Conservation (phyloP, 2,888 invertebrate genomes). For the Epsilonema sp. region DNA sequence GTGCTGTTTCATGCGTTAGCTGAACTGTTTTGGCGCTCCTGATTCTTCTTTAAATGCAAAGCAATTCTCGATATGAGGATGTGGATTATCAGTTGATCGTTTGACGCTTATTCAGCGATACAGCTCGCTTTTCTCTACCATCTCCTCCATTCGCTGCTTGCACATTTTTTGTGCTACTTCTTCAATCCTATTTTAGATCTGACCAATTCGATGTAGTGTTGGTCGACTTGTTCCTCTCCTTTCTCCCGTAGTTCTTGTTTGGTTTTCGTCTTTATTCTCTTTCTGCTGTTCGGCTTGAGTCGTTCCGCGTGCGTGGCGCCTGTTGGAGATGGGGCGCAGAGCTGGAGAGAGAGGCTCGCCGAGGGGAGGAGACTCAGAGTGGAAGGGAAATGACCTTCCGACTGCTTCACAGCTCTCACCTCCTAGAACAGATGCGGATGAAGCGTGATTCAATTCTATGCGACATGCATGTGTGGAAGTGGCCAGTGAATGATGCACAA, state of each 20-base stretch:
- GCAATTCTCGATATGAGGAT: constrained; percentile 61
- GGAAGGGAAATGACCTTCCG: background rate
- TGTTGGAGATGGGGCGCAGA: constrained; percentile 59
- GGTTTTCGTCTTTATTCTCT: constrained; percentile 65
- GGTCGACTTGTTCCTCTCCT: constrained; percentile 30
- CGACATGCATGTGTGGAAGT: no score
- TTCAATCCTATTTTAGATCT: constrained; percentile 7
- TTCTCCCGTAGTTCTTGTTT: constrained; percentile 58
- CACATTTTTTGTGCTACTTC: no score
- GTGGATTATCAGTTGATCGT: constrained; percentile 56
- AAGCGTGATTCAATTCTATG: no score
- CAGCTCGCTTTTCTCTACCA: no score
- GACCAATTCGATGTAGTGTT: constrained; percentile 41
- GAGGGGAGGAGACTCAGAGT: no score
- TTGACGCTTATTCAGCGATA: constrained; percentile 54
- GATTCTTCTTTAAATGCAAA: constrained; percentile 75
- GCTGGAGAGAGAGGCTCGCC: constrained; percentile 73
- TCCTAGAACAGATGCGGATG: no score
- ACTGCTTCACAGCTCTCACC: no score
- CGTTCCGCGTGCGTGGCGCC: constrained; percentile 53
- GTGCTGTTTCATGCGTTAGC: constrained; percentile 39
- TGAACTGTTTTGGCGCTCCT: constrained; percentile 71
- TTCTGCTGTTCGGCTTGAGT: constrained; percentile 50
- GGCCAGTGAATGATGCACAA: no score
- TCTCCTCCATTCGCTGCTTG: no score